Conservation (phyloP, 2,888 invertebrate species). For the Cephus sareptanus region DNA sequence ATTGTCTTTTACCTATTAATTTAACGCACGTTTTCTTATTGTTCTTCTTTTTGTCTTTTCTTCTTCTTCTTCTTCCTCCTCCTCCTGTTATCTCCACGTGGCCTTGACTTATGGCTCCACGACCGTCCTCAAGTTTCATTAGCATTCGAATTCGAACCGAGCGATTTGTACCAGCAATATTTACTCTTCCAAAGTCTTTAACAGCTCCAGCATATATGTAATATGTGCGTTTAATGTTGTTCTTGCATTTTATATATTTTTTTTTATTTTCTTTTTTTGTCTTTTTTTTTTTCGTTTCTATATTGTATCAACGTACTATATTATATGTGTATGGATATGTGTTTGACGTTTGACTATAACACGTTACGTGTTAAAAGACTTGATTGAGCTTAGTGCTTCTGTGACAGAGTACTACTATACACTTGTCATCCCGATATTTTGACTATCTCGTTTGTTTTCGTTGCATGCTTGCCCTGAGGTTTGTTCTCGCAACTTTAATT, state of each 20-base stretch:
- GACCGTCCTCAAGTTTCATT: background rate
- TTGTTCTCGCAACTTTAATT: background rate
- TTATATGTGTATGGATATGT: background rate
- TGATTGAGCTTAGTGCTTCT: background rate
- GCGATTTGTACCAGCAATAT: background rate
- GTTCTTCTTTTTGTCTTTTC: background rate
- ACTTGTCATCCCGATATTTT: background rate
- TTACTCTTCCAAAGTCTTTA: background rate
- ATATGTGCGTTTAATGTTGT: background rate
- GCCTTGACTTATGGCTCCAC: background rate
- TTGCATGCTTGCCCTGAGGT: background rate
- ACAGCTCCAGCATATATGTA: background rate
- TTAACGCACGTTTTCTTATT: background rate
- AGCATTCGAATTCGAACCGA: background rate
- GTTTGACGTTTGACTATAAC: background rate
- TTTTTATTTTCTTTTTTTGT: background rate
- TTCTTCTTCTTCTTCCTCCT: background rate
- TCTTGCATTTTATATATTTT: background rate
- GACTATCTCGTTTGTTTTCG: background rate
- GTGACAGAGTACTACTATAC: background rate
- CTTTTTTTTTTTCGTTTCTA: background rate
- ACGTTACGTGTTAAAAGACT: background rate
- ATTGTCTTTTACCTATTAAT: conserved; percentile 2
- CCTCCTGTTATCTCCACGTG: background rate
- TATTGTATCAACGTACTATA: background rate